A percentile compares a stretch with the other conserved stretches of the same genome.
phyloP scores from a whole-genome alignment of 2,113 vertebrate species.

The Bostrychus sinensis region DNA sequence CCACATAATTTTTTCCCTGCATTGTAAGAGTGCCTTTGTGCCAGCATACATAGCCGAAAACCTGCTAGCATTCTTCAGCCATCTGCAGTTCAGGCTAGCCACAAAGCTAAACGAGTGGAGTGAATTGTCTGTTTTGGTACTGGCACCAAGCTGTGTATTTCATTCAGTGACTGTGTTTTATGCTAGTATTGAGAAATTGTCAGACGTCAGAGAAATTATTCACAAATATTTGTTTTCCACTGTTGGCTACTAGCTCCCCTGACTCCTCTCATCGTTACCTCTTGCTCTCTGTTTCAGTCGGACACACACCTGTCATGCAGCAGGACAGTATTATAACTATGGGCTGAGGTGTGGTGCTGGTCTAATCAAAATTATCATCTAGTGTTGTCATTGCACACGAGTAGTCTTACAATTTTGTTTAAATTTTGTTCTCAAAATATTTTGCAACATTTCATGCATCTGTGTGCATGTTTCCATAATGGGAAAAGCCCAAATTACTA shows the following conservation, averaged over 20 bases:
- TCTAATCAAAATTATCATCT: constrained; percentile 10
- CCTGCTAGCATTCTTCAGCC: constrained; percentile 42
- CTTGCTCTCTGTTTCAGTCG: constrained; percentile 44
- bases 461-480: not conserved
- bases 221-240: constrained; percentile 73
- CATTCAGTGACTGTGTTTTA: constrained; percentile 10
- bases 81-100: constrained; percentile 29
- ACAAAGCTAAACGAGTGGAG: constrained; percentile 17
- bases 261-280: constrained; percentile 51
- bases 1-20: constrained; percentile 31
- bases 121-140: constrained; percentile 2
- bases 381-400: not conserved
- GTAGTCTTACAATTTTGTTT: not conserved
- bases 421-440: not conserved
- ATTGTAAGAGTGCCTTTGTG: constrained; percentile 48
- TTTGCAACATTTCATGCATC: not conserved
- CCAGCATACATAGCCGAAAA: constrained; percentile 27
- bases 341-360: not conserved
- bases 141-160: not conserved
- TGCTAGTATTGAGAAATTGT: constrained; percentile 37
- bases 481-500: constrained; percentile 17
- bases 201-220: constrained; percentile 51
- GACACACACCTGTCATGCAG: constrained; percentile 61
- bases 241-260: constrained; percentile 25
- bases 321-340: constrained; percentile 33